Base-by-base conservation (phyloP, 1,140 invertebrate genomes). In the Glossosoma conforme region DNA sequence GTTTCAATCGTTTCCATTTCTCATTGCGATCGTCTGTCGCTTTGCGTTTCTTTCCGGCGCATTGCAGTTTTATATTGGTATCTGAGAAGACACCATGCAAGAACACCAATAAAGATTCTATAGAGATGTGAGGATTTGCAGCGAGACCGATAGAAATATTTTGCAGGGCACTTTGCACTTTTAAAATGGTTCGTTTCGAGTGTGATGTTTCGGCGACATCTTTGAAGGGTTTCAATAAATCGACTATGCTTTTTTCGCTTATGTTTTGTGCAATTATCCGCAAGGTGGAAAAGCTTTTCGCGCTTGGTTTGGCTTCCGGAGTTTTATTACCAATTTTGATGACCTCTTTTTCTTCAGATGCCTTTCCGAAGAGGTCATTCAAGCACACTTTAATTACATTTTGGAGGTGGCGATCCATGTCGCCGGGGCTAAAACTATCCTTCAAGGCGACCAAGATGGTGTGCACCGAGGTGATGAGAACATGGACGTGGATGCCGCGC, bases 401-500 rank as follows among this genome's bases (percentile, higher is more conserved):
- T 32, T 81, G 67, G 10, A 96, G 65, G 64, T 88, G 89, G 11
- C 76, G 58, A 63, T 93, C 87, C 6, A 98, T 79, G 65, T 95
- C 85, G 1, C 76, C 80, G 2, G 82, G 72, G 61, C 81, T 74
- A 35, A 92, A 81, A 2, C 66, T 68, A 1, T 70, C 58, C 56
- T 84, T 83, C 38, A 97, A 65, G 28, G 81, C 78, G 38, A 81
- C 78, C 10, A 98, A 65, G 2, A 98, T 76, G 0, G 84, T 77
- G 66, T 97, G 89, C 2, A 96, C 79, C 0, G 94, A 96, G 54
- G 83, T 94, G 2, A 86, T 86, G 11, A 98, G 73, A 0, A 98
- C 92, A 61, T 98, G 94, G 14, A 95, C 81, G 77, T 97, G 93
- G 63, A 89, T 98, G 8, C 96, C 96, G 66, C 85, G 82, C 0